Conservation (phyloP, 2,797 vertebrate genomes). For the Sebastes kiyomatsui region DNA sequence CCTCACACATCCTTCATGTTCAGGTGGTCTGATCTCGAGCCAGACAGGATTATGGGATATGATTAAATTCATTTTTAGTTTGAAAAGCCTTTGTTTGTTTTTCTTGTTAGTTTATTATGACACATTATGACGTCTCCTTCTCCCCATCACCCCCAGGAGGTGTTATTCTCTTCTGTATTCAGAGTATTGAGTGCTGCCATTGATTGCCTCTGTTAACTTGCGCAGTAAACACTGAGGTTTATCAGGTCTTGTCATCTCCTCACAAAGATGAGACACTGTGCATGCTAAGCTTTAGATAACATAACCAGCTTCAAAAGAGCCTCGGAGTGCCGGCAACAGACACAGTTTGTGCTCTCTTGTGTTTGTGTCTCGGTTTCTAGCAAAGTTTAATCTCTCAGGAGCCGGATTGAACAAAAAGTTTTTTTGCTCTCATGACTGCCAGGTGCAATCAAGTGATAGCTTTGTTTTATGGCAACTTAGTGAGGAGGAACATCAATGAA, state of each 20-base stretch:
- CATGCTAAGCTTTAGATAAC: constrained; percentile 49
- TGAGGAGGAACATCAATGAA: neutral
- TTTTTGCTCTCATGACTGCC: constrained; percentile 19
- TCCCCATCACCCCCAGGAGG: neutral
- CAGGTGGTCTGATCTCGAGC: neutral
- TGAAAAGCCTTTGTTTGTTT: neutral
- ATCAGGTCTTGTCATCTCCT: constrained; percentile 58
- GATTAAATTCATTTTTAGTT: neutral
- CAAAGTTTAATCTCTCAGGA: constrained; percentile 31
- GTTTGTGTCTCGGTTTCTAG: constrained; percentile 8
- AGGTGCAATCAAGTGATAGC: constrained; percentile 26
- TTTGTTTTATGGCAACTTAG: constrained; percentile 15
- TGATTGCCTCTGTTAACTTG: constrained; percentile 64
- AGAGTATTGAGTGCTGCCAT: constrained; percentile 53
- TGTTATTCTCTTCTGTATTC: constrained; percentile 36
- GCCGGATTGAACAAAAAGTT: constrained; percentile 4
- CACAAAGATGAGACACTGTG: constrained; percentile 32
- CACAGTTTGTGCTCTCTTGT: neutral
- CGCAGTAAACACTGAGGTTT: constrained; percentile 65
- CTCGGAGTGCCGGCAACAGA: constrained; percentile 6
- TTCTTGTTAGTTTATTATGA: neutral
- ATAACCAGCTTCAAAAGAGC: constrained; percentile 38
- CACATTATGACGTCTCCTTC: neutral
- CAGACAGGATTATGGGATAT: neutral
- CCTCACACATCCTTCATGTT: neutral